A percentile compares a stretch with the other conserved stretches of the same genome.
Evolutionary conservation across 2,888 invertebrate genomes (phyloP).

Genomic region (Spatulosminthurus flaviceps): DNA sequence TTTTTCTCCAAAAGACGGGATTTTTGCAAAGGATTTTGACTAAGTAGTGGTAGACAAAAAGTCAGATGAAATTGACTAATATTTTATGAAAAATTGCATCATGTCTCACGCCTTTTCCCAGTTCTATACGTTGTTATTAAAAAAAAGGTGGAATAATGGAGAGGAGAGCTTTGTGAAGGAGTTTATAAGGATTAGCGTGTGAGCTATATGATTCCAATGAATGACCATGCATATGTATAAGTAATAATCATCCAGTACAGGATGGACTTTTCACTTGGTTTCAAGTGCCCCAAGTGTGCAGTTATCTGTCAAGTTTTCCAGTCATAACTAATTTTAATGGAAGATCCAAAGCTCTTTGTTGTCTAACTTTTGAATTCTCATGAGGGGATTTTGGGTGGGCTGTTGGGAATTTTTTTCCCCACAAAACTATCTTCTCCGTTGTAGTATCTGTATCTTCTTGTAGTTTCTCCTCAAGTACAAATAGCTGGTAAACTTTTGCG

Average conservation of each 20-base stretch:
- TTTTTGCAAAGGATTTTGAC: no score
- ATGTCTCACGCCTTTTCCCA: conserved; percentile 1
- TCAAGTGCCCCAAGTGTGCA: conserved; percentile 1
- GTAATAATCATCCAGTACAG: not conserved
- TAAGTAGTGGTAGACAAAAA: not conserved
- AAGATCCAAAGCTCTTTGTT: not conserved
- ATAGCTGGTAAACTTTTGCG: no score
- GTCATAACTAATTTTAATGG: conserved; percentile 45
- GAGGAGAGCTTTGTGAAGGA: no score
- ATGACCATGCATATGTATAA: no score
- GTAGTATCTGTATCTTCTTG: no score
- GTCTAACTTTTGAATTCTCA: no score
- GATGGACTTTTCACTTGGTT: not conserved
- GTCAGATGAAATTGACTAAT: not conserved
- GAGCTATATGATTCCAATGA: conserved; percentile 34
- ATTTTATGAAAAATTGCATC: conserved; percentile 22
- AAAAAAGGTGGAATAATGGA: no score
- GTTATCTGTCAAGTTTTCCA: conserved; percentile 27
- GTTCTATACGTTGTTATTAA: conserved; percentile 21
- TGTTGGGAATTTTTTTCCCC: not conserved
- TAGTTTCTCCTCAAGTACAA: no score
- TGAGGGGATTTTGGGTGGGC: conserved; percentile 31
- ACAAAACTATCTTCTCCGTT: no score
- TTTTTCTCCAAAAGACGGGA: no score
- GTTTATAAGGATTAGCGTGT: no score